Evolutionary conservation across 92 coral and sea anemone genomes (phyloP).

Genomic region (Epizoanthus illoricatus): DNA sequence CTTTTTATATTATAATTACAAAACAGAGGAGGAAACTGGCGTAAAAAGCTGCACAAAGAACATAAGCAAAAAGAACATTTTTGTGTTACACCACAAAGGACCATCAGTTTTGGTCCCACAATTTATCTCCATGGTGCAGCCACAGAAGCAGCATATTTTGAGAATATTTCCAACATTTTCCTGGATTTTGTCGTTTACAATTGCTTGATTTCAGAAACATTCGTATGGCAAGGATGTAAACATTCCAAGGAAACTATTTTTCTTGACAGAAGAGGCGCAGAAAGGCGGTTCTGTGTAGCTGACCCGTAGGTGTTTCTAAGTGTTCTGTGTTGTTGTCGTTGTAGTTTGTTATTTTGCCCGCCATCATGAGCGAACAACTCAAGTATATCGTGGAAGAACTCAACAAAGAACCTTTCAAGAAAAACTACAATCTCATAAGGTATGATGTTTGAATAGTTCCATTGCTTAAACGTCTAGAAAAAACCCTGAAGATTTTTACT

Average conservation of each 20-base stretch:
- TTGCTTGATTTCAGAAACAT: not conserved
- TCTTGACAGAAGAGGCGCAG: not conserved
- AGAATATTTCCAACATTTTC: not conserved
- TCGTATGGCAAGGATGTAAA: not conserved
- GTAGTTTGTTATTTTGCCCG: constrained; percentile 11
- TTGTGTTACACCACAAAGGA: constrained; percentile 12
- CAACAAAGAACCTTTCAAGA: constrained; percentile 93
- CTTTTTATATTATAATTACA: not conserved
- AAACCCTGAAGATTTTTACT: not conserved
- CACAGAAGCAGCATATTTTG: not conserved
- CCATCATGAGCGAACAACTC: constrained; percentile 93
- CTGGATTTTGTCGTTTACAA: not conserved
- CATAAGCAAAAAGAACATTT: constrained; percentile 2
- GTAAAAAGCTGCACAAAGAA: not conserved
- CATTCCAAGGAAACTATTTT: not conserved
- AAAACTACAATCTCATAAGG: constrained; percentile 97
- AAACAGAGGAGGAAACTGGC: not conserved
- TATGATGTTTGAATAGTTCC: constrained; percentile 16
- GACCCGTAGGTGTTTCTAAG: not conserved
- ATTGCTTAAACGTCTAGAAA: not conserved
- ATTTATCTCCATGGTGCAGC: constrained; percentile 40
- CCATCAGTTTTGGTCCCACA: not conserved
- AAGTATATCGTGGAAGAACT: constrained; percentile 94
- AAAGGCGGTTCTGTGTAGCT: not conserved
- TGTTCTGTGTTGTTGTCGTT: not conserved